Evolutionary conservation across 35 echinoderm and acorn worm genomes (phyloP), one percentile per base, ranked within the genome.

Genomic region (Ptychodera flava): DNA sequence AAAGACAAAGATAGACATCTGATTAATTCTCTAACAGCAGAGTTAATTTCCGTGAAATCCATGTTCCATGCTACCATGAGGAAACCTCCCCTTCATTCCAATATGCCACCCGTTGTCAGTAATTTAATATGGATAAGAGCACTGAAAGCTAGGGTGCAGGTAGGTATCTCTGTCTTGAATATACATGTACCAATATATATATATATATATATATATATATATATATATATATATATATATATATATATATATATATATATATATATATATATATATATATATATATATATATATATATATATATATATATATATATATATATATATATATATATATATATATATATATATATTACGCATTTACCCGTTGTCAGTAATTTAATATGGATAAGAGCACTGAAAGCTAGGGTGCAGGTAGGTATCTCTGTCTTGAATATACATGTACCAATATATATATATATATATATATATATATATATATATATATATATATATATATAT

Each of bases 1-100:
- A 92, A 94, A 87, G 95, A 98, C 79, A 98, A 98, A 89, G 95
- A 98, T 88, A 91, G 78, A 77, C 91, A 93, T 35, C 77, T 98
- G 84, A 87, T 94, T 35, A 94, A 85, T 31, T 90, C 93, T 35
- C 94, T 98, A 77, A 98, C 90, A 34, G 78, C 78, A 77, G 95
- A 98, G 52, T 85, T 98, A 38, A 98, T 98, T 30, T 87, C 95
- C 30, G 95, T 98, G 22, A 86, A 85, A 77, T 92, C 92, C 16
- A 94, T 98, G 95, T 98, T 93, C 84, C 86, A 93, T 32, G 87
- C 82, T 1, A 81, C 89, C 85, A 90, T 83, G 34, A 88, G 87
- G 15, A 35, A 77, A 16, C 90, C 95, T 16, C 95, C 95, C 0
- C 84, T 88, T 30, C 95, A 97, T 76, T 79, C 85, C 35, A 94